Base-by-base conservation (phyloP, 2,797 vertebrate genomes). In the Anguilla obscura region DNA sequence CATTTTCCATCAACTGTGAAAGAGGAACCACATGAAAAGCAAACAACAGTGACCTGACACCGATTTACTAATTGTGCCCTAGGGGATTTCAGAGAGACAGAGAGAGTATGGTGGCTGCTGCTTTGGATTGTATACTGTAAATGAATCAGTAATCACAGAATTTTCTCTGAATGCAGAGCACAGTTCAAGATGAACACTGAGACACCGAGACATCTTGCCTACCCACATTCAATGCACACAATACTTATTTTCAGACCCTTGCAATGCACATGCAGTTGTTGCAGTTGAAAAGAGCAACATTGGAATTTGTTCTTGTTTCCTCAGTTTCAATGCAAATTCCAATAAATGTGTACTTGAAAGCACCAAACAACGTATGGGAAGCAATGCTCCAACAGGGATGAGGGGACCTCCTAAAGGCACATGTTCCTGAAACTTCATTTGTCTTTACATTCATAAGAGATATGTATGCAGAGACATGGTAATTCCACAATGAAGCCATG, bases 1-100 rank as follows among this genome's bases (percentile, higher is more conserved):
- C 30, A 69, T 30, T 10, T 71, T 36, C 36, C 76, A 24, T 10
- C 40, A n/a, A n/a, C 79, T 60, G 89, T 24, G 27, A 89, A 88
- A 87, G 91, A 89, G 84, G 74, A 87, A 76, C 92, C 80, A 90
- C 89, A 91, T 90, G 87, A 91, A 40, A 90, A 74, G 90, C 88
- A 82, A 84, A 89, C 91, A 87, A 66, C 27, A n/a, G 7, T 84
- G 89, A 92, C 88, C 87, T 92, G 93, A 92, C 92, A 93, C 89
- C 45, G 88, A 89, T 92, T 93, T 91, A 91, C 85, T 88, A 91
- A 88, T 71, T 92, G 84, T 87, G 54, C 33, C 86, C 86, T 58
- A 18, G 54, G 86, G 52, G 86, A 60, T 12, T 80, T n/a, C 71
- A 80, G 24, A 24, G 30, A 27, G 40, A 45, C 71, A 80, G 24